phyloP scores from a whole-genome alignment of 2,113 vertebrate species.

The Caloenas nicobarica region DNA sequence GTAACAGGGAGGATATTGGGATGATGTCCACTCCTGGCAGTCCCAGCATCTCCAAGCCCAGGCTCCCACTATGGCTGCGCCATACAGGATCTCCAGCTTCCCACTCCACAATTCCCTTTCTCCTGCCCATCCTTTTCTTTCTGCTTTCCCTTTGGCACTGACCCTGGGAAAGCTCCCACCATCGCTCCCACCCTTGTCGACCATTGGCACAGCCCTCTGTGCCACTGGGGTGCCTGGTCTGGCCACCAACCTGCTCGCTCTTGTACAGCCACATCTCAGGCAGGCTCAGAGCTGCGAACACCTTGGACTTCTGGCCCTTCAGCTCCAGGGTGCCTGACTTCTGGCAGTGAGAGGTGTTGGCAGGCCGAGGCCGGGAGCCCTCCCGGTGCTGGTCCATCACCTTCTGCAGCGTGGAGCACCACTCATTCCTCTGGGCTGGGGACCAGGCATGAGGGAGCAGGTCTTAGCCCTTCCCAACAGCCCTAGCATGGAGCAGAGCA shows the following conservation, averaged over 20 bases:
- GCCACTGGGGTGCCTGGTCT: rapidly evolving
- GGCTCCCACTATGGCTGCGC: not conserved
- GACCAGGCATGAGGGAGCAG: not conserved
- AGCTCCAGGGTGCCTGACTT: slow-evolving; percentile 87
- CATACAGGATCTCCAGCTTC: not conserved
- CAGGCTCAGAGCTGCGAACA: slow-evolving; percentile 85
- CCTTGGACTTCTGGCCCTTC: slow-evolving; percentile 91
- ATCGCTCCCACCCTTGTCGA: rapidly evolving
- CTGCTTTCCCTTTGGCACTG: not conserved
- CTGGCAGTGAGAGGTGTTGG: slow-evolving; percentile 80
- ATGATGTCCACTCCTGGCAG: rapidly evolving
- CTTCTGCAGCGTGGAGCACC: slow-evolving; percentile 88
- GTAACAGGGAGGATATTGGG: rapidly evolving
- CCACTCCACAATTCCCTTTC: not conserved
- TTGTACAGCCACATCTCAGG: slow-evolving; percentile 96
- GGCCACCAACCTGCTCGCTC: slow-evolving; percentile 87
- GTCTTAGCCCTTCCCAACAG: not conserved
- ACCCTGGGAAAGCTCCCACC: not conserved
- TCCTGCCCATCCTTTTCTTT: not conserved
- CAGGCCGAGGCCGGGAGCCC: slow-evolving; percentile 68
- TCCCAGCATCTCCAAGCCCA: not conserved
- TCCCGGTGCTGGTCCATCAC: slow-evolving; percentile 84
- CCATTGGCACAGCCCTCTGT: not conserved
- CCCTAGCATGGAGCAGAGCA: not conserved
- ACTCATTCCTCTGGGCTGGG: slow-evolving; percentile 84